Evolutionary conservation across 1,140 invertebrate genomes (phyloP), one percentile per base, ranked within the genome.

Genomic region (Teleogryllus occipitalis): DNA sequence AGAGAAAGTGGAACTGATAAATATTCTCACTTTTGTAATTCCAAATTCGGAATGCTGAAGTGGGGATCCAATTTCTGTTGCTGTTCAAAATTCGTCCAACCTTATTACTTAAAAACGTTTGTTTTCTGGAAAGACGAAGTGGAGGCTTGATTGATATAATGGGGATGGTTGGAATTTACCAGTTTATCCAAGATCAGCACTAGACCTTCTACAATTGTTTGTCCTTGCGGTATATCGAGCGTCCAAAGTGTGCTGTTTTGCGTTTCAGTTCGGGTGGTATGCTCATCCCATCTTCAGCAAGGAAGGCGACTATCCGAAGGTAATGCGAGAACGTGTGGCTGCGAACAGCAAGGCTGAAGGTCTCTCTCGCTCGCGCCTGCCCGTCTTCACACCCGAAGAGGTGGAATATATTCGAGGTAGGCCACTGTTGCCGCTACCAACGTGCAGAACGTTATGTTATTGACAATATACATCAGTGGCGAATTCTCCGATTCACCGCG

Each of bases 201-300:
- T 72, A 72, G 54, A 12, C n/a, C n/a, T 18, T 12, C n/a, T 72
- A 12, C 54, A 8, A 18, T 72, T 12, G 54, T 12, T 12, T 12
- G 8, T 72, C 8, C 8, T 8, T 72, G 18, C 1, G 46, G 22
- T 6, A 75, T 27, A 7, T 27, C n/a, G n/a, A n/a, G n/a, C n/a
- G n/a, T n/a, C 18, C 18, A 75, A 39, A 10, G 14, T 15, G 8
- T 86, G n/a, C n/a, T n/a, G n/a, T n/a, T n/a, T 84, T 81, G 80
- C 84, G 8, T 86, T 83, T 74, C 83, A 89, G 87, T 82, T 83
- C 72, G 92, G 92, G 12, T 92, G 90, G 91, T 88, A 88, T 77
- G 87, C 89, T 0, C 85, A 93, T 83, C 90, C 90, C 21, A 89
- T 93, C 79, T 90, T 89, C 85, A 88, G 88, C 0, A 77, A 84